Conservation (phyloP, 2,113 vertebrate genomes). For the Phylloscopus trochilus region DNA sequence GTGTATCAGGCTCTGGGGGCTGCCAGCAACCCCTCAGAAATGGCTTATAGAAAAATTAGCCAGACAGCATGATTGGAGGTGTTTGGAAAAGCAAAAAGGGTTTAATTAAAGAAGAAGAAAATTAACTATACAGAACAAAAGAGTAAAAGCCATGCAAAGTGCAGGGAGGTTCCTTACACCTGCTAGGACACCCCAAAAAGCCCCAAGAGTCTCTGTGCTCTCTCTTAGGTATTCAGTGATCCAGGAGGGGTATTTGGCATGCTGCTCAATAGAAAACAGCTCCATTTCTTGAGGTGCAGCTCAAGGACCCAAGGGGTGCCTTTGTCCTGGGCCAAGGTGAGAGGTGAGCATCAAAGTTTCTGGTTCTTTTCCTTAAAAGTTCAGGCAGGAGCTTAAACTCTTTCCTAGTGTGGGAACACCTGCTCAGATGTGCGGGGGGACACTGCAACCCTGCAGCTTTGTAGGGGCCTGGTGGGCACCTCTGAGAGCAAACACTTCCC, state of each 20-base stretch:
- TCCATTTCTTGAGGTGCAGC: background rate
- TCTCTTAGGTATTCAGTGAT: background rate
- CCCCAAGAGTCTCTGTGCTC: background rate
- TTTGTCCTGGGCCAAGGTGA: background rate
- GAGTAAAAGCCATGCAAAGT: background rate
- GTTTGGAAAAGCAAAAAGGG: background rate
- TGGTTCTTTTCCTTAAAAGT: background rate
- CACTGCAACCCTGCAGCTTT: background rate
- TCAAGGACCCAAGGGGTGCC: background rate
- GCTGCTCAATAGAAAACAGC: background rate
- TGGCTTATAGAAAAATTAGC: background rate
- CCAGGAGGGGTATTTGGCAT: background rate
- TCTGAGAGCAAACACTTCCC: background rate
- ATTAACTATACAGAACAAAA: background rate
- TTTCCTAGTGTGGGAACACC: background rate
- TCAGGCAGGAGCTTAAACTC: background rate
- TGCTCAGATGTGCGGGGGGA: background rate
- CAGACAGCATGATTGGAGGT: background rate
- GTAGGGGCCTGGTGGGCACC: background rate
- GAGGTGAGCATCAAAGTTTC: background rate
- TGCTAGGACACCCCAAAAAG: background rate
- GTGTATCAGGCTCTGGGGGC: background rate
- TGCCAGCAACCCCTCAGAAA: background rate
- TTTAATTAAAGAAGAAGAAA: background rate
- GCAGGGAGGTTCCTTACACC: background rate